phyloP scores from a whole-genome alignment of 2,797 vertebrate species.

The Tamandua tetradactyla region DNA sequence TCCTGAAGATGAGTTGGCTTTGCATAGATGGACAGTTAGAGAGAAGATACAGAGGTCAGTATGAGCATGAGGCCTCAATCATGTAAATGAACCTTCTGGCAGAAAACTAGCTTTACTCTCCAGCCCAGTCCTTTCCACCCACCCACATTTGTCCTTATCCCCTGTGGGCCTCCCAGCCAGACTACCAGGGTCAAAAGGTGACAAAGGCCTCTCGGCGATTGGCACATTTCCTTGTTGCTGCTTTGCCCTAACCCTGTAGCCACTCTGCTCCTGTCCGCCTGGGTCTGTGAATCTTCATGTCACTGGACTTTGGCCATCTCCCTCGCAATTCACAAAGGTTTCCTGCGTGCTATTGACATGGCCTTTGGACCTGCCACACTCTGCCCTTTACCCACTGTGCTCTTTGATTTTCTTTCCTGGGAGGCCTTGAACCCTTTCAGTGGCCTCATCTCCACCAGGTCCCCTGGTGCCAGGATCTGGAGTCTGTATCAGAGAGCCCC shows the following conservation, averaged over 20 bases:
- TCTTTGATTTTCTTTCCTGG: slow-evolving; percentile 46
- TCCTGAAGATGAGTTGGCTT: neutral
- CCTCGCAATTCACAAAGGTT: neutral
- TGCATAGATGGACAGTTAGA: neutral
- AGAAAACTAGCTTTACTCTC: neutral
- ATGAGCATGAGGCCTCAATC: neutral
- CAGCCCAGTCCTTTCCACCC: neutral
- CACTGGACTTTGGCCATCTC: neutral
- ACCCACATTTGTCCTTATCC: neutral
- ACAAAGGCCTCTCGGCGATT: neutral
- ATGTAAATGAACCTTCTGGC: neutral
- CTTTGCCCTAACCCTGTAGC: neutral
- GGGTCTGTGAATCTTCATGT: neutral
- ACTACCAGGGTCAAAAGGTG: too few relatives aligned
- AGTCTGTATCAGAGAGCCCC: neutral
- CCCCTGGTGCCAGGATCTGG: neutral
- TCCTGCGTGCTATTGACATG: neutral
- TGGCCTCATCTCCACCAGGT: neutral
- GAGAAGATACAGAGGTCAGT: neutral
- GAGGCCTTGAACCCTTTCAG: neutral
- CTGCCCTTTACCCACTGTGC: slow-evolving; percentile 19
- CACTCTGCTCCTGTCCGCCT: neutral
- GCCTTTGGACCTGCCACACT: neutral
- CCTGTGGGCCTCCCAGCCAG: neutral
- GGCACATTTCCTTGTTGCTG: neutral